Evolutionary conservation across 2,113 vertebrate genomes (phyloP).

Genomic region (Calyptommatus sinebrachiatus): DNA sequence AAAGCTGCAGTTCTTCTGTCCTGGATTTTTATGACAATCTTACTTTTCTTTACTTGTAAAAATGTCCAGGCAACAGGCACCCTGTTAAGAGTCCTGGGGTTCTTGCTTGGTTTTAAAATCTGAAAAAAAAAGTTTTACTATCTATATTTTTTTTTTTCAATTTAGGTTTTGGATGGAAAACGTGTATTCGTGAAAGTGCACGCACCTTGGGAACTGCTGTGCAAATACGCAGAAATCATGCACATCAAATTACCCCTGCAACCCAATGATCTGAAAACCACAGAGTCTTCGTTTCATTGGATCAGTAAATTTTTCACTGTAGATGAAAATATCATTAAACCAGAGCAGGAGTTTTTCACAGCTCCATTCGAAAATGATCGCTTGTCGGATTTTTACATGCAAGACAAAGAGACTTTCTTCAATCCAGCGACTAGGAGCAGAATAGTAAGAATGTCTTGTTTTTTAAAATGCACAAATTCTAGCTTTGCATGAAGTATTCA

Average conservation of each 20-base stretch:
- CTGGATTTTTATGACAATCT: not conserved
- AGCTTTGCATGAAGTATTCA: no score
- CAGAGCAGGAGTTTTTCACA: constrained; percentile 86
- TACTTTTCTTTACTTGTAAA: not conserved
- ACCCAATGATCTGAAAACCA: constrained; percentile 76
- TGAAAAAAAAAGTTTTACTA: no score
- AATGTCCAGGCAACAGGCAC: not conserved
- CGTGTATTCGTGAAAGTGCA: constrained; percentile 87
- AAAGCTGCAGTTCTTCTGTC: no score
- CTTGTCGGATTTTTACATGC: constrained; percentile 77
- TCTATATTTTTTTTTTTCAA: not conserved
- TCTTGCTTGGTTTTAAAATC: not conserved
- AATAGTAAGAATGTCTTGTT: constrained; percentile 74
- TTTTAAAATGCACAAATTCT: no score
- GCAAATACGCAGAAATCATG: constrained; percentile 86
- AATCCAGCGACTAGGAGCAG: constrained; percentile 88
- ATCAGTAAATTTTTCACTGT: constrained; percentile 83
- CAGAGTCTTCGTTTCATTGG: constrained; percentile 76
- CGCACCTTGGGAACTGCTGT: constrained; percentile 88
- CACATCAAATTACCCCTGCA: constrained; percentile 91
- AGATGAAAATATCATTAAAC: constrained; percentile 78
- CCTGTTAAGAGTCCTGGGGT: not conserved
- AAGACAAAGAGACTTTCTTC: constrained; percentile 85
- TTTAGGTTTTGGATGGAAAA: constrained; percentile 81
- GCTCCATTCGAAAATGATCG: constrained; percentile 85